Evolutionary conservation across 2,888 invertebrate species (phyloP).

Genomic region (Cheilosia soror): DNA sequence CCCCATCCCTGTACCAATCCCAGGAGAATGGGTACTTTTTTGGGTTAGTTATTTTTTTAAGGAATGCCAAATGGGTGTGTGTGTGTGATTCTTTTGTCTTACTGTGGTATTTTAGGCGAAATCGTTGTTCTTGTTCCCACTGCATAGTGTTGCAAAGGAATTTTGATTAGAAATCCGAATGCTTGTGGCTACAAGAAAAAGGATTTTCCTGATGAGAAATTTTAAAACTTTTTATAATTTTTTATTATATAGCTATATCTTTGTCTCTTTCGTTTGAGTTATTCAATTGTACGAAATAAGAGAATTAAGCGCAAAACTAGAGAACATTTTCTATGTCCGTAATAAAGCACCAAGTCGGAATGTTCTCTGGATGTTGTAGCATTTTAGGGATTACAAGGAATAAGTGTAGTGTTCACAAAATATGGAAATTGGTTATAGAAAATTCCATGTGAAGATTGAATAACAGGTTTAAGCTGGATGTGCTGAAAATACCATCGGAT

Average conservation of each 20-base stretch:
- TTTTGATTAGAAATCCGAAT: conserved; percentile 72
- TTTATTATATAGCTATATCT: background rate
- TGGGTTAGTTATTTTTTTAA: conserved; percentile 31
- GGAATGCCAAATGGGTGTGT: conserved; percentile 56
- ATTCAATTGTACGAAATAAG: conserved; percentile 49
- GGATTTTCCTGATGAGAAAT: conserved; percentile 63
- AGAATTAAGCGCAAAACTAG: conserved; percentile 7
- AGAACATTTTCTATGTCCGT: background rate
- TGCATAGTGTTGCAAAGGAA: conserved; percentile 55
- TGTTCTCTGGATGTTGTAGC: conserved; percentile 32
- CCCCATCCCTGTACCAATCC: conserved; percentile 1
- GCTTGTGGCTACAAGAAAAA: conserved; percentile 43
- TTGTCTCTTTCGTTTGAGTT: background rate
- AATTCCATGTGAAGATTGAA: conserved; percentile 44
- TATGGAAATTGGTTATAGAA: conserved; percentile 53
- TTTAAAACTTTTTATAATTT: conserved; percentile 35
- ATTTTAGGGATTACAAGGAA: conserved; percentile 56
- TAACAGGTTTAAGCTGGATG: conserved; percentile 26
- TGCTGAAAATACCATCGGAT: background rate
- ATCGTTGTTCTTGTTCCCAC: conserved; percentile 38
- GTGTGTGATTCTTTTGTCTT: conserved; percentile 52
- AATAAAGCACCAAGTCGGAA: conserved; percentile 42
- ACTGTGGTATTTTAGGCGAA: conserved; percentile 42
- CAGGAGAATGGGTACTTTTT: background rate
- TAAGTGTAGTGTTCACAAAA: conserved; percentile 58